Percentiles rank a stretch among this genome's conserved stretches.
These are phyloP conservation scores for Mallotus villosus DNA, from an alignment of 2,797 vertebrate genomes.

Conservation along the genomic window DNA sequence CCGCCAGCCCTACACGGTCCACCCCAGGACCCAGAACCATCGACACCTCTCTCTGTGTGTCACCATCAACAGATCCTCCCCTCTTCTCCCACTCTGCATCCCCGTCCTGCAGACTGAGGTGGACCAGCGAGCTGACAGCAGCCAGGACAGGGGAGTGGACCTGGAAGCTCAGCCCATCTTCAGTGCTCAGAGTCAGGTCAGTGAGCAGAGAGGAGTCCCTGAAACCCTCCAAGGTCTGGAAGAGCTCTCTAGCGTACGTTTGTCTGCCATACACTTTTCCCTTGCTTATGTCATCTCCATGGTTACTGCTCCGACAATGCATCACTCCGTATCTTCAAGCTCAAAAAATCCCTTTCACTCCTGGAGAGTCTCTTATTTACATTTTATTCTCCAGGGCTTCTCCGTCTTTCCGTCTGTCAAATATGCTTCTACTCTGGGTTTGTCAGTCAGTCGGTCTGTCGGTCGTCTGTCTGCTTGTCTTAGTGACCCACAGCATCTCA, in stretches of 20 bases:
- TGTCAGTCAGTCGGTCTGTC: too few relatives aligned
- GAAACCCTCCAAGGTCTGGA: constrained; percentile 57
- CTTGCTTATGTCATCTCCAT: constrained; percentile 32
- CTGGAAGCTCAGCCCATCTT: constrained; percentile 32
- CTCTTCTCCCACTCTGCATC: not conserved
- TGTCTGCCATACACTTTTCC: constrained; percentile 1
- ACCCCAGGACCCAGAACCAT: constrained; percentile 58
- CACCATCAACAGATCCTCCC: not conserved
- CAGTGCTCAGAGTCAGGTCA: constrained; percentile 65
- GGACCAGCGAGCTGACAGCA: constrained; percentile 64
- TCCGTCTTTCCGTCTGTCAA: not conserved
- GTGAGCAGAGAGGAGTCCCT: constrained; percentile 61
- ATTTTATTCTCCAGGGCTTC: not conserved
- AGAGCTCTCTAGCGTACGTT: constrained; percentile 52
- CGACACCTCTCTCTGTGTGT: constrained; percentile 21
- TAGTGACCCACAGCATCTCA: not conserved
- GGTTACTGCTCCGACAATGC: not conserved
- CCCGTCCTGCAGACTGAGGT: constrained; percentile 32
- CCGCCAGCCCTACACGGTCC: constrained; percentile 55
- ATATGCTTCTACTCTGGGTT: not conserved
- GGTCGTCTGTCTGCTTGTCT: not conserved
- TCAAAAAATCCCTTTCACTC: not conserved
- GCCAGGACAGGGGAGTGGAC: constrained; percentile 71
- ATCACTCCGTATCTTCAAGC: not conserved
- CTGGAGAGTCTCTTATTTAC: not conserved